Conservation (phyloP, 1,140 invertebrate species). For the Hermatobates lingyangjiaoensis region DNA sequence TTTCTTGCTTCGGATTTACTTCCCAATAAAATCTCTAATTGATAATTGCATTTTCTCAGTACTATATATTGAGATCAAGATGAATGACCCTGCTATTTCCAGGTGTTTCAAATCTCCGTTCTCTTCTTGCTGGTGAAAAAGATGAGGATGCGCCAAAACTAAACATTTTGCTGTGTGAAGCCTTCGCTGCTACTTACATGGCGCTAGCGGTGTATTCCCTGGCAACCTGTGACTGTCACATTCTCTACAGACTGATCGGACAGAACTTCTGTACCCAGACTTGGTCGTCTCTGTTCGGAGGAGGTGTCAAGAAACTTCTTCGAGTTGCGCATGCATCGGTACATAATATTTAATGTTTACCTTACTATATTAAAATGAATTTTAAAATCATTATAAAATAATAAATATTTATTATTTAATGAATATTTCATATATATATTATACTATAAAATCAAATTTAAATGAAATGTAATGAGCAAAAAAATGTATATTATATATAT, state of each 20-base stretch:
- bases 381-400: too few species aligned
- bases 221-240: conserved; percentile 82
- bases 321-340: conserved; percentile 37
- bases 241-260: conserved; percentile 73
- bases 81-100: conserved; percentile 9
- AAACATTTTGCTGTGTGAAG: conserved; percentile 78
- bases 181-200: conserved; percentile 80
- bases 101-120: conserved; percentile 77
- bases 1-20: too few species aligned
- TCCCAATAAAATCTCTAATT: too few species aligned
- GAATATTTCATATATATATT: too few species aligned
- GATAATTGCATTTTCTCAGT: too few species aligned
- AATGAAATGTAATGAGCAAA: too few species aligned
- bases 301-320: conserved; percentile 77
- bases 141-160: conserved; percentile 91
- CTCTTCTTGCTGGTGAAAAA: conserved; percentile 75
- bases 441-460: too few species aligned
- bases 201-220: conserved; percentile 83
- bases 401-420: too few species aligned
- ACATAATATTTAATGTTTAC: too few species aligned
- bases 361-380: too few species aligned
- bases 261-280: conserved; percentile 56
- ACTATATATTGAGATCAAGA: too few species aligned
- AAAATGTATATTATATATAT: too few species aligned
- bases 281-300: conserved; percentile 82